Evolutionary conservation across 2,113 vertebrate genomes (phyloP).

Genomic region (Desmodus rotundus): DNA sequence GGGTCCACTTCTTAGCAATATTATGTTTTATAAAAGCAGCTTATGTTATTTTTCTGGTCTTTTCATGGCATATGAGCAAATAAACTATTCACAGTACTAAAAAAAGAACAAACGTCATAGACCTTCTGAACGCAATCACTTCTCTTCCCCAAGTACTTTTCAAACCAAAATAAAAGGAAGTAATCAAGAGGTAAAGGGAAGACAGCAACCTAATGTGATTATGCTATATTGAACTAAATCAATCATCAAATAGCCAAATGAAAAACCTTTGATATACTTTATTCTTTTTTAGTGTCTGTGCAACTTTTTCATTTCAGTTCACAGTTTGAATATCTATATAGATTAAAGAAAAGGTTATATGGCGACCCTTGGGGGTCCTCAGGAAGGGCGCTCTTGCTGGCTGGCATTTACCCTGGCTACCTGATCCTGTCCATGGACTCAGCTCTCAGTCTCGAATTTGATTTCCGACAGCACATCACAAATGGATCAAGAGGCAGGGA

Average conservation of each 20-base stretch:
- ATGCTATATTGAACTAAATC: background rate
- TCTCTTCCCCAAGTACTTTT: background rate
- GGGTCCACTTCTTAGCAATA: slow-evolving; percentile 84
- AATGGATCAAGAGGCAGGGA: background rate
- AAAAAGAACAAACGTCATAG: background rate
- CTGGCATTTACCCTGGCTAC: background rate
- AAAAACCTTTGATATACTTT: background rate
- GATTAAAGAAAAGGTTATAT: background rate
- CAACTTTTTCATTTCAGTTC: background rate
- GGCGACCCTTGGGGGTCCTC: background rate
- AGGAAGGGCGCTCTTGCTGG: background rate
- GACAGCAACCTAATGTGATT: background rate
- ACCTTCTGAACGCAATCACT: background rate
- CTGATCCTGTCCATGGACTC: background rate
- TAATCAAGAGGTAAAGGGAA: background rate
- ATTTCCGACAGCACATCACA: background rate
- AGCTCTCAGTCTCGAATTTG: background rate
- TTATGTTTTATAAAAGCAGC: slow-evolving; percentile 87
- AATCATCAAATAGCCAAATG: background rate
- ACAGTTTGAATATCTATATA: background rate
- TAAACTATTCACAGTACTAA: slow-evolving; percentile 94
- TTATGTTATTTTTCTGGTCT: slow-evolving; percentile 88
- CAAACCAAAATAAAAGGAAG: background rate
- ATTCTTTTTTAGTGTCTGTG: background rate
- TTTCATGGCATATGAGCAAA: slow-evolving; percentile 90